Conservation (phyloP, 2,797 vertebrate species). For the Rhyacichthys aspro region DNA sequence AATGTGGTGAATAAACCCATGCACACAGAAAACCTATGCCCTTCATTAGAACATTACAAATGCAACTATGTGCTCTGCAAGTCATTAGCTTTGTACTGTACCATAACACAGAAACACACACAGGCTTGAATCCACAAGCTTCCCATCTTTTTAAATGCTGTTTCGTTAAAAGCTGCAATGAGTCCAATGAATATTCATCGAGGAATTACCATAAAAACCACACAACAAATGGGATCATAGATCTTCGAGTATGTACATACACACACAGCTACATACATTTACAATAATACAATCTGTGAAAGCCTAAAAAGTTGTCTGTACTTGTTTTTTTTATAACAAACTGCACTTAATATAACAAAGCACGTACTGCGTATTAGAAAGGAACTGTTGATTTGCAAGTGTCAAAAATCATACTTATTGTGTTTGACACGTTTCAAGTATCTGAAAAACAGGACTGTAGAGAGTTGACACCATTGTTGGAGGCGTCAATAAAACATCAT, state of each 20-base stretch:
- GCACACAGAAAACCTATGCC: constrained; percentile 63
- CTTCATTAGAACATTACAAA: constrained; percentile 63
- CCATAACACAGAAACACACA: constrained; percentile 50
- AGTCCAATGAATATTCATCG: constrained; percentile 51
- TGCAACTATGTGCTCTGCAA: constrained; percentile 57
- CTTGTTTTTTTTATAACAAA: constrained; percentile 71
- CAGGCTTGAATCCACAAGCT: constrained; percentile 36
- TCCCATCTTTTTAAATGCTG: constrained; percentile 41
- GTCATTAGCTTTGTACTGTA: constrained; percentile 44
- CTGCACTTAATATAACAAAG: constrained; percentile 75
- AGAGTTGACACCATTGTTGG: constrained; percentile 31
- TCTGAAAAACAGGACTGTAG: constrained; percentile 38
- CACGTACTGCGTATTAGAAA: constrained; percentile 57
- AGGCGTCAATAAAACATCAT: constrained; percentile 32
- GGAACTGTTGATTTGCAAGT: constrained; percentile 47
- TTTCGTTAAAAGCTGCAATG: constrained; percentile 52
- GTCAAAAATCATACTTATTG: constrained; percentile 36
- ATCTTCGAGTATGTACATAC: constrained; percentile 80
- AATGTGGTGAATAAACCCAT: constrained; percentile 60
- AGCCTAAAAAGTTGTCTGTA: constrained; percentile 62
- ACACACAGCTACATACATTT: constrained; percentile 76
- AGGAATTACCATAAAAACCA: constrained; percentile 70
- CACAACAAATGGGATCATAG: constrained; percentile 65
- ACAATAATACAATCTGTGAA: constrained; percentile 77
- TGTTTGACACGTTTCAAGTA: constrained; percentile 59